Evolutionary conservation across 2,888 invertebrate species (phyloP).

Genomic region (Pardosa pseudoannulata): DNA sequence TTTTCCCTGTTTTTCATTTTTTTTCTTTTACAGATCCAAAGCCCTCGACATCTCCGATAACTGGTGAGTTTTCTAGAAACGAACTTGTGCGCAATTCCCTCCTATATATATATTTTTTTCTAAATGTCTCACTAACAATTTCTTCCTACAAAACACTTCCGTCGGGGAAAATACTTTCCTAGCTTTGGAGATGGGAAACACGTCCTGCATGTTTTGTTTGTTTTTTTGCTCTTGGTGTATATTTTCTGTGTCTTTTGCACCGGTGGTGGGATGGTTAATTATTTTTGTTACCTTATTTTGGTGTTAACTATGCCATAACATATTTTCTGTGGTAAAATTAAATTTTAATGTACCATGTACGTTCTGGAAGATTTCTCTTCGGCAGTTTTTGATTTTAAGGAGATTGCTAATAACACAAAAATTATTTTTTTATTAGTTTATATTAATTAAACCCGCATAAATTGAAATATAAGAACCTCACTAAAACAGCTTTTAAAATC

Average conservation of each 20-base stretch:
- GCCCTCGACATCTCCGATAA: conserved; percentile 64
- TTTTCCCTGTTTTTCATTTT: conserved; percentile 55
- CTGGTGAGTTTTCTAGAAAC: conserved; percentile 59
- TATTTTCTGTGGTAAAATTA: too few species aligned
- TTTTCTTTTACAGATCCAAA: conserved; percentile 67
- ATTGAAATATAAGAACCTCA: too few species aligned
- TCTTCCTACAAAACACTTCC: neutral
- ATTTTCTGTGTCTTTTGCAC: neutral
- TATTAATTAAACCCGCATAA: too few species aligned
- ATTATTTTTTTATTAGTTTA: too few species aligned
- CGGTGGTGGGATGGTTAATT: neutral
- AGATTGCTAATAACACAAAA: too few species aligned
- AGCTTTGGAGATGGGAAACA: neutral
- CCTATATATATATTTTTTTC: conserved; percentile 5
- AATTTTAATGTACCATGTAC: too few species aligned
- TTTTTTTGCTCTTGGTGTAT: neutral
- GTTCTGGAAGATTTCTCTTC: too few species aligned
- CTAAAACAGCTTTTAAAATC: too few species aligned
- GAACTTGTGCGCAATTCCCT: conserved; percentile 32
- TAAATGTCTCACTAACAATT: conserved; percentile 4
- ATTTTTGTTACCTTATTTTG: too few species aligned
- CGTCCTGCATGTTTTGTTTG: neutral
- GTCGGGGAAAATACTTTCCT: neutral
- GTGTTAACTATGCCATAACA: too few species aligned
- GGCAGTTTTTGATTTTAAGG: too few species aligned